Conservation (phyloP, 2,888 invertebrate species). For the Pomacea canaliculata region DNA sequence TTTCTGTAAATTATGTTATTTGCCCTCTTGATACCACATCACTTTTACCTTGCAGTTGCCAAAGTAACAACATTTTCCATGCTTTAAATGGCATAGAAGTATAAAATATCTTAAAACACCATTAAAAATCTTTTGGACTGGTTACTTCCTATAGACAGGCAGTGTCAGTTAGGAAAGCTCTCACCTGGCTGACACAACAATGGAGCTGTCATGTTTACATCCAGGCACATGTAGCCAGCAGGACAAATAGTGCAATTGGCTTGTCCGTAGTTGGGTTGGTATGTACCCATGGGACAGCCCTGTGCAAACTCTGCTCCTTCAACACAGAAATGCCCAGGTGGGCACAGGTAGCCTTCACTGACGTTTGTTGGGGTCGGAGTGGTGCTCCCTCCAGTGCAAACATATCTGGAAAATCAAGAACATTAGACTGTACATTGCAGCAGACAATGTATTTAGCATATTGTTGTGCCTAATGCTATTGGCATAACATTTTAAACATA, state of each 20-base stretch:
- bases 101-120: too few species aligned
- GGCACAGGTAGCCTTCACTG: constrained; percentile 61
- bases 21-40: too few species aligned
- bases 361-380: constrained; percentile 57
- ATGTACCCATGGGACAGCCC: constrained; percentile 64
- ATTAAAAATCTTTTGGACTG: too few species aligned
- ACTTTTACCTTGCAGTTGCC: too few species aligned
- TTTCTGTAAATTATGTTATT: too few species aligned
- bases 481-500: background rate
- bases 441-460: background rate
- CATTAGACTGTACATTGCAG: background rate
- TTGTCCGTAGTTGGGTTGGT: constrained; percentile 58
- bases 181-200: constrained; percentile 59
- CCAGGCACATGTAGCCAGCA: constrained; percentile 60
- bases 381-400: constrained; percentile 63
- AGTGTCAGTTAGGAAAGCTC: too few species aligned
- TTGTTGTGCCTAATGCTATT: background rate
- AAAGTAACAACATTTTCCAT: too few species aligned
- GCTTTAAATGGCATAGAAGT: too few species aligned
- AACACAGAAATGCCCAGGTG: constrained; percentile 62
- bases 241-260: constrained; percentile 61
- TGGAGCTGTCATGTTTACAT: constrained; percentile 61
- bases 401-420: constrained; percentile 47
- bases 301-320: constrained; percentile 55
- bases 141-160: too few species aligned